These are phyloP conservation scores for Salpingus planirostris DNA, from an alignment of 2,888 invertebrate genomes.

Conservation along the genomic window DNA sequence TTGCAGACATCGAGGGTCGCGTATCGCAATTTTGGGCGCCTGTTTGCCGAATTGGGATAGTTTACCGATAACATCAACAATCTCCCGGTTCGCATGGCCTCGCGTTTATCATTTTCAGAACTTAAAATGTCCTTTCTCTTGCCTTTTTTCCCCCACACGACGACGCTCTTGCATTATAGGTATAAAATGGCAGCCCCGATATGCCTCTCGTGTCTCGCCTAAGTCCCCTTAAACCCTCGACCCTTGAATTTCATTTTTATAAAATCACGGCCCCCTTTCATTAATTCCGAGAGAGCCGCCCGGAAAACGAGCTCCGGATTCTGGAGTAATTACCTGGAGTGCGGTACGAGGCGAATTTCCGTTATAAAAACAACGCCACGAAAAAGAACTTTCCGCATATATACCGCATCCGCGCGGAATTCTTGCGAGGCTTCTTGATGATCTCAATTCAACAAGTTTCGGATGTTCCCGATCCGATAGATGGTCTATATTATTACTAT, in stretches of 20 bases:
- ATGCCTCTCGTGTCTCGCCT: no score
- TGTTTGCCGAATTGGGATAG: conserved; percentile 37
- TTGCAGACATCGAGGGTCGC: conserved; percentile 34
- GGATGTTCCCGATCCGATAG: conserved; percentile 7
- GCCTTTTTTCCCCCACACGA: no score
- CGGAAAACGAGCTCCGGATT: no score
- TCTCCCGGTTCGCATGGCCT: conserved; percentile 35
- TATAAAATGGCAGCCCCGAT: background rate
- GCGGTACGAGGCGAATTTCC: no score
- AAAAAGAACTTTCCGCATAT: no score
- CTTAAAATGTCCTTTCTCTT: conserved; percentile 27
- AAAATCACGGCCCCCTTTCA: no score
- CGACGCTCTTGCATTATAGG: conserved; percentile 5
- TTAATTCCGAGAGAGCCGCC: no score
- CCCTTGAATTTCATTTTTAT: background rate
- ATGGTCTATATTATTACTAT: no score
- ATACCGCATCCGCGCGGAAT: background rate
- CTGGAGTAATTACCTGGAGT: background rate
- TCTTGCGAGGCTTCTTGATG: conserved; percentile 2
- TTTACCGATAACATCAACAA: conserved; percentile 42
- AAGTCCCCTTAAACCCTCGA: no score
- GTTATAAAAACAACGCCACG: no score
- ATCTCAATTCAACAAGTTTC: conserved; percentile 14
- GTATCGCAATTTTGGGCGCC: conserved; percentile 40
- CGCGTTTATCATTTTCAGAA: conserved; percentile 40